A percentile compares a stretch with the other conserved stretches of the same genome.
Evolutionary conservation across 2,888 invertebrate genomes (phyloP).

Genomic region (Lasius fuliginosus): DNA sequence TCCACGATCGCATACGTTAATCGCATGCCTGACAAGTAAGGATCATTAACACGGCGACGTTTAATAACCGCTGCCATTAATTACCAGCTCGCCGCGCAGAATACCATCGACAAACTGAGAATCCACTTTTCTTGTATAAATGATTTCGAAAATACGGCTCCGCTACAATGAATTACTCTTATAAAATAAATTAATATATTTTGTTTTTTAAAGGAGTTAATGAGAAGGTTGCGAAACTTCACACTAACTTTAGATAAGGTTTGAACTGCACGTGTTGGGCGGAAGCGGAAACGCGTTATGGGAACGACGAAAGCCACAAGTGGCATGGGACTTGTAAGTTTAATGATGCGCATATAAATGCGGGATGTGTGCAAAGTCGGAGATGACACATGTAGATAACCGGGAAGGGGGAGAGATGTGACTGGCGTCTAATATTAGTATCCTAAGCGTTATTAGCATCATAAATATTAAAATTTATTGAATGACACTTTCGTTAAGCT

Average conservation of each 20-base stretch:
- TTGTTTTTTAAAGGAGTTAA: neutral
- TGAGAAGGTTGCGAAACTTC: neutral
- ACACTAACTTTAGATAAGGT: neutral
- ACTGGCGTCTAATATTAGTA: slow-evolving; percentile 67
- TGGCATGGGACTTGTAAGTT: slow-evolving; percentile 70
- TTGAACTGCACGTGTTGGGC: slow-evolving; percentile 78
- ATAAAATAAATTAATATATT: neutral
- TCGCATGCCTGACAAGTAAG: slow-evolving; percentile 71
- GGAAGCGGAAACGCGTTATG: slow-evolving; percentile 83
- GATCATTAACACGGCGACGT: slow-evolving; percentile 80
- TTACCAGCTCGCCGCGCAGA: slow-evolving; percentile 60
- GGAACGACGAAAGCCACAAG: slow-evolving; percentile 79
- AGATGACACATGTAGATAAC: slow-evolving; percentile 79
- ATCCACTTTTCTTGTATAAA: slow-evolving; percentile 16
- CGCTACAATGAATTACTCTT: slow-evolving; percentile 18
- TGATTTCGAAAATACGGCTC: slow-evolving; percentile 4
- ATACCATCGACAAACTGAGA: slow-evolving; percentile 52
- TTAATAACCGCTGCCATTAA: slow-evolving; percentile 81
- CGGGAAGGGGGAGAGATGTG: slow-evolving; percentile 60
- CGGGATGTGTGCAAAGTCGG: slow-evolving; percentile 73
- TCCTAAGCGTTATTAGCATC: slow-evolving; percentile 1
- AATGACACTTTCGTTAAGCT: neutral
- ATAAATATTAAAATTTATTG: slow-evolving; percentile 23
- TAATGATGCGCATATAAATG: slow-evolving; percentile 82
- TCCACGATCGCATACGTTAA: slow-evolving; percentile 71